Evolutionary conservation across 2,888 invertebrate species (phyloP), one percentile per base, ranked within the genome.

Genomic region (Cacoxenus indagator): DNA sequence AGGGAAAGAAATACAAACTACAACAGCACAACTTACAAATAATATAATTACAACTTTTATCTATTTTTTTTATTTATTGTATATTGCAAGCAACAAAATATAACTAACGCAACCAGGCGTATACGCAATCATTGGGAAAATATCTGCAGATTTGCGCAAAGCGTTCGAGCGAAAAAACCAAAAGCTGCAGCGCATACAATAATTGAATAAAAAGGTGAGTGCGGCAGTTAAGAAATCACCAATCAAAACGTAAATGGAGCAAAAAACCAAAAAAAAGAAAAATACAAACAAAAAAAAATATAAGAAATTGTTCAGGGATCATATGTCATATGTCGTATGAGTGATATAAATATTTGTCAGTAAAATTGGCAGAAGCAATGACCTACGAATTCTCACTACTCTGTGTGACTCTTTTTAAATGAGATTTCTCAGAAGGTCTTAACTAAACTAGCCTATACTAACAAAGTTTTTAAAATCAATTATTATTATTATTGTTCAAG

Each of bases 191-290:
- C 29, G 29, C n/a, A 29, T 31, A 73, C 81, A 82, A 73, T 81
- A 83, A 80, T 82, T 80, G 79, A 80, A 75, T 82, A 79, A 79
- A 43, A 81, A 80, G 80, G 80, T 80, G 78, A 80, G 80, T 80
- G 69, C 78, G 70, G 67, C 72, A 72, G 64, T n/a, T 31, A 71
- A 65, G 37, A 65, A 9, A 65, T 27, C 31, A 22, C 17, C 2
- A 59, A 29, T n/a, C 4, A 59, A 5, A 29, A 59, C 14, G 19
- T 19, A 48, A 31, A 8, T 31, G 6, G 9, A 31, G 31, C 31
- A 8, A 1, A 31, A 31, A 31, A 9, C 9, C 1, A 8, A 5
- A 31, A 31, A 59, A n/a, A 24, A 17, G n/a, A n/a, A n/a, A n/a
- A n/a, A n/a, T n/a, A n/a, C n/a, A n/a, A n/a, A n/a, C n/a, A n/a